These are phyloP conservation scores for Rosalia funebris DNA, from an alignment of 2,888 invertebrate genomes.

Conservation along the genomic window DNA sequence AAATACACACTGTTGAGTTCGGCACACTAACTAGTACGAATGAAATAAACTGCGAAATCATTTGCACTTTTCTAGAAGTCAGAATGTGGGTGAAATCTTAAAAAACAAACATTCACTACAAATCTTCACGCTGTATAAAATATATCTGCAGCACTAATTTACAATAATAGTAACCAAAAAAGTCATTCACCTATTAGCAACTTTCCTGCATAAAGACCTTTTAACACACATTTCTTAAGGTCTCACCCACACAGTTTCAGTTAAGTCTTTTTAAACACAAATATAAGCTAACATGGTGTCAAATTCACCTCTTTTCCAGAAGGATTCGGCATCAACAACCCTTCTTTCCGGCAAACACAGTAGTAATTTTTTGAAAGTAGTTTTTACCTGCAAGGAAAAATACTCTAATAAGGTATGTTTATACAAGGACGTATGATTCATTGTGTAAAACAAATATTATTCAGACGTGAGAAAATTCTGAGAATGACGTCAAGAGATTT, in stretches of 20 bases:
- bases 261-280: slow-evolving; percentile 21
- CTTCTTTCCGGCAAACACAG: neutral
- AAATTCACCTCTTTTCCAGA: slow-evolving; percentile 20
- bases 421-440: no score
- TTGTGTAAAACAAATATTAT: no score
- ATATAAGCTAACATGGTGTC: slow-evolving; percentile 22
- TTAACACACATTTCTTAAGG: slow-evolving; percentile 2
- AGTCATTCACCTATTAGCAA: neutral
- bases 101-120: slow-evolving; percentile 12
- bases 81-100: slow-evolving; percentile 1
- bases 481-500: no score
- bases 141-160: neutral
- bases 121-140: slow-evolving; percentile 5
- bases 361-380: neutral
- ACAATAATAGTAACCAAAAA: neutral
- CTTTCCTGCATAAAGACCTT: neutral
- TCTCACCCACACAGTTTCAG: neutral
- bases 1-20: slow-evolving; percentile 20
- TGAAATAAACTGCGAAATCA: slow-evolving; percentile 7
- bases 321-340: neutral
- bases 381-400: slow-evolving; percentile 6
- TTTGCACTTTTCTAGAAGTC: slow-evolving; percentile 12
- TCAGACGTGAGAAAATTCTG: no score
- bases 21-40: slow-evolving; percentile 14
- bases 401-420: neutral